A percentile compares a stretch with the other conserved stretches of the same genome.
These are phyloP conservation scores for Elegia similella DNA, from an alignment of 2,888 invertebrate genomes.

Conservation along the genomic window DNA sequence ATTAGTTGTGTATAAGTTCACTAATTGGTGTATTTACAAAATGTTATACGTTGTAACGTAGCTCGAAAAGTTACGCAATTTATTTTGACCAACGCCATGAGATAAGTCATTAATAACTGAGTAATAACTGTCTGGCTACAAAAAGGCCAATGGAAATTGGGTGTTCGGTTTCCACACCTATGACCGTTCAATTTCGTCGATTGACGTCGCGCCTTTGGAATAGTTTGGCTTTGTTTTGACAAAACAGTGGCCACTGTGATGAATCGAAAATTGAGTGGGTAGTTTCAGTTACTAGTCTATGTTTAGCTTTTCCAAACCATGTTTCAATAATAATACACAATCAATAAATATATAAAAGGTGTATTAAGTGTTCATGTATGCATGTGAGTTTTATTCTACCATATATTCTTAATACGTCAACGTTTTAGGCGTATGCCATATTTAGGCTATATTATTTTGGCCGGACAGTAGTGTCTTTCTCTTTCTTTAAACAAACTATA, in stretches of 20 bases:
- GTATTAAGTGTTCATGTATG: no score
- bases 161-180: neutral
- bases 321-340: neutral
- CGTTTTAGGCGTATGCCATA: no score
- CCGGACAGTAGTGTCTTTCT: no score
- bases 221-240: neutral
- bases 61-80: neutral
- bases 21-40: neutral
- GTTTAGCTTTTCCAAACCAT: neutral
- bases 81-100: neutral
- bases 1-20: neutral
- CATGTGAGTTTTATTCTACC: no score
- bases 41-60: neutral
- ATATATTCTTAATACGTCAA: no score
- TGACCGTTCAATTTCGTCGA: slow-evolving; percentile 1
- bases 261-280: neutral
- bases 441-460: no score
- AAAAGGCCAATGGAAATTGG: slow-evolving; percentile 11
- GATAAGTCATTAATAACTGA: neutral
- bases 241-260: neutral
- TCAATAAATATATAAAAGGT: no score
- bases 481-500: no score
- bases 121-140: neutral
- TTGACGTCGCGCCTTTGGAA: neutral
- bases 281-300: neutral